Percentiles rank a stretch among this genome's conserved stretches.
These are phyloP conservation scores for Lacerta viridis DNA, from an alignment of 2,797 vertebrate genomes.

Conservation along the genomic window DNA sequence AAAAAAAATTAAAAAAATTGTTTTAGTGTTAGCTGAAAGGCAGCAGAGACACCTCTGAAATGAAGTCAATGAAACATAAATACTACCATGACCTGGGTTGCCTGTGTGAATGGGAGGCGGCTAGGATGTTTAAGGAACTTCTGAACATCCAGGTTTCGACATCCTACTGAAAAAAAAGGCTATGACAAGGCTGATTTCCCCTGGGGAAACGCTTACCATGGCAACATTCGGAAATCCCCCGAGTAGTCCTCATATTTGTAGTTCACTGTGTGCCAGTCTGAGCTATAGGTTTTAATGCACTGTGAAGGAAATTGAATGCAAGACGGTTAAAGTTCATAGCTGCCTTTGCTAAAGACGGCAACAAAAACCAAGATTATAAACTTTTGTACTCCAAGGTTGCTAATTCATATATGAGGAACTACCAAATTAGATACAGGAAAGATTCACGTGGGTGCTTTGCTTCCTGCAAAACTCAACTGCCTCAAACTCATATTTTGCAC, in stretches of 20 bases:
- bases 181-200: neutral
- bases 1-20: no score
- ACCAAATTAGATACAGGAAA: neutral
- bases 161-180: neutral
- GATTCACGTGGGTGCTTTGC: neutral
- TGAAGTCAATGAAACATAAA: neutral
- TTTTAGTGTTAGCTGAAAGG: no score
- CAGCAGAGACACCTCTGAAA: no score
- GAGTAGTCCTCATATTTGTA: slow-evolving; percentile 98
- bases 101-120: no score
- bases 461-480: neutral
- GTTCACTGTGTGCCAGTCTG: slow-evolving; percentile 94
- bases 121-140: no score
- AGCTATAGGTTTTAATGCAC: slow-evolving; percentile 98
- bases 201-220: slow-evolving; percentile 84
- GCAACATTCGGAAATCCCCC: slow-evolving; percentile 95
- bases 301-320: slow-evolving; percentile 79
- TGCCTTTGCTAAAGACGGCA: neutral
- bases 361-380: no score
- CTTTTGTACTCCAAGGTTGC: neutral
- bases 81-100: no score
- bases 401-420: neutral
- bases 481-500: neutral
- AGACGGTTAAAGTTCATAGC: neutral
- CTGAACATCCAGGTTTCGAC: no score